Evolutionary conservation across 1,140 invertebrate species (phyloP), one percentile per base, ranked within the genome.

Genomic region (Bombus picipes): DNA sequence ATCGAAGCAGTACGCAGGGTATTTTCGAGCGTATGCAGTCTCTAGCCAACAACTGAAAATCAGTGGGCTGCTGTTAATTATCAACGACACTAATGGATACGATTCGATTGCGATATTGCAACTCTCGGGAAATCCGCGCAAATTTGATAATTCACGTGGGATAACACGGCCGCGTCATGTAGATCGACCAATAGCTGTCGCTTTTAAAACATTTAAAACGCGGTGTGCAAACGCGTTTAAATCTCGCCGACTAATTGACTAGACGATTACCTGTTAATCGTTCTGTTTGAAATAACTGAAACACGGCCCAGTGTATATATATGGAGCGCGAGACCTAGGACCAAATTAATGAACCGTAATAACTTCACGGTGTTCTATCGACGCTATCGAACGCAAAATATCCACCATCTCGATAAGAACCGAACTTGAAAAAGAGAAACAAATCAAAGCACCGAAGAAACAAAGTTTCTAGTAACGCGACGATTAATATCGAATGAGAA

Each of bases 101-200:
- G 82, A 84, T 83, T 70, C 82, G 82, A 83, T 84, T 22, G 75
- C 47, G 47, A 84, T 79, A 84, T 79, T 70, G 82, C 66, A 28
- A 59, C 57, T 22, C 41, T 41, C 47, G 39, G 59, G 37, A 37
- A 83, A 59, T 84, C 76, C 43, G 41, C 74, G 66, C 5, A 66
- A 84, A 71, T 79, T 84, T 84, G 65, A 79, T 84, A 59, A 84
- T 84, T 84, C 65, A 78, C 47, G 22, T 13, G 43, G 43, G 65
- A 37, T 57, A 76, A 83, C 72, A 71, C 3, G 59, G 37, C 12
- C 53, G 6, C 22, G 53, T 66, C 81, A 13, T 34, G 59, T 47
- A 41, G 5, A 22, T 25, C 72, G 28, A 2, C 13, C 28, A 22
- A 22, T 25, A 22, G 15, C 25, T 53, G 43, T 13, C 8, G 74